These are phyloP conservation scores for Trogon surrucura DNA, from an alignment of 2,113 vertebrate genomes.

Conservation along the genomic window DNA sequence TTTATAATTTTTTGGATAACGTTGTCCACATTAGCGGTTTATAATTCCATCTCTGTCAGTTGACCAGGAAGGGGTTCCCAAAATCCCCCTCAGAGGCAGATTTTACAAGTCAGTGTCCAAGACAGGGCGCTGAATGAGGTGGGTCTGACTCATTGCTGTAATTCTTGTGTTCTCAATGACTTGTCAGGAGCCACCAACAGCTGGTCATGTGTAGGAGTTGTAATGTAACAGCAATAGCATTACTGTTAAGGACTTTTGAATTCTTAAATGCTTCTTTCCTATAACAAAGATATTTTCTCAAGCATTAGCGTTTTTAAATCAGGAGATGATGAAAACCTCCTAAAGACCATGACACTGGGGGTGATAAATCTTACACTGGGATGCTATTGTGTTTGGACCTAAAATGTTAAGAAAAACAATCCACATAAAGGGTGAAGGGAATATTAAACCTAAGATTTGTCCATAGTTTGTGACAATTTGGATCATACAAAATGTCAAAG, in stretches of 20 bases:
- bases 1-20: neutral
- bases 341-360: neutral
- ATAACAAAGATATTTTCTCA: neutral
- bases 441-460: neutral
- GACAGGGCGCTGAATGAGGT: neutral
- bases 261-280: neutral
- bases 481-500: neutral
- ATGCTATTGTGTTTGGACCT: constrained; percentile 33
- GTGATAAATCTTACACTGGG: constrained; percentile 21
- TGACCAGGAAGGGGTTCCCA: neutral
- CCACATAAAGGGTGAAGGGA: neutral
- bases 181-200: neutral
- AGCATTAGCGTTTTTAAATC: neutral
- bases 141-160: neutral
- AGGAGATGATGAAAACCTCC: neutral
- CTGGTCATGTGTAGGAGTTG: neutral
- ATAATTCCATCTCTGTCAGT: neutral
- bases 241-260: neutral
- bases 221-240: neutral
- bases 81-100: neutral
- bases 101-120: neutral
- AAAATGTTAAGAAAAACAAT: constrained; percentile 57
- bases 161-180: neutral
- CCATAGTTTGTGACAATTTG: neutral
- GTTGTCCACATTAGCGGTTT: neutral